Evolutionary conservation across 1,140 invertebrate genomes (phyloP).

Genomic region (Drosophila ogumai): DNA sequence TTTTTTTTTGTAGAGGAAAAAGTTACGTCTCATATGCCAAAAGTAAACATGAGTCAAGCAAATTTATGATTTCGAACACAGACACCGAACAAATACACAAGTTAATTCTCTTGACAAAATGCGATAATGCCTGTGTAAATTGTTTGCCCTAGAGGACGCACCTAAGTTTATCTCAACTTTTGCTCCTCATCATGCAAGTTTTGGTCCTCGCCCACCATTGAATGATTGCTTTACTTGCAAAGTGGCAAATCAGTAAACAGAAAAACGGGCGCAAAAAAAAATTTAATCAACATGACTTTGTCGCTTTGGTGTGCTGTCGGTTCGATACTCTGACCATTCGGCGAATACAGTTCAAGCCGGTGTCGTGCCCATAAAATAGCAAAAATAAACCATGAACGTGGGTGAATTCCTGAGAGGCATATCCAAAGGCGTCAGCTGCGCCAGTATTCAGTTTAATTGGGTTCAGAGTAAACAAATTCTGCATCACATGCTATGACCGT

Average conservation of each 20-base stretch:
- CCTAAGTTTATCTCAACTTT: slow-evolving; percentile 54
- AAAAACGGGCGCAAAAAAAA: slow-evolving; percentile 24
- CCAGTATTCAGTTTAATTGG: slow-evolving; percentile 21
- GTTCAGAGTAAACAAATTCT: neutral
- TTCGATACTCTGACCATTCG: neutral
- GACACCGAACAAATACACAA: slow-evolving; percentile 25
- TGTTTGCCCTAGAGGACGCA: slow-evolving; percentile 46
- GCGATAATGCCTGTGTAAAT: slow-evolving; percentile 51
- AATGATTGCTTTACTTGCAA: slow-evolving; percentile 31
- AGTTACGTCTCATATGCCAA: neutral
- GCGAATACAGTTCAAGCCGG: slow-evolving; percentile 4
- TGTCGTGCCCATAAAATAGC: slow-evolving; percentile 6
- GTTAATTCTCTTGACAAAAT: slow-evolving; percentile 54
- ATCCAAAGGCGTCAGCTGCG: slow-evolving; percentile 16
- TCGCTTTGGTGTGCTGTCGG: slow-evolving; percentile 5
- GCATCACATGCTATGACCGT: neutral
- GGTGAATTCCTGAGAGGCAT: slow-evolving; percentile 1
- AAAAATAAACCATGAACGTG: slow-evolving; percentile 14
- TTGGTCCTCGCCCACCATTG: slow-evolving; percentile 2
- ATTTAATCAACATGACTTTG: slow-evolving; percentile 65
- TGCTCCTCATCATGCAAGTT: slow-evolving; percentile 44
- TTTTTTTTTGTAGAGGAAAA: neutral
- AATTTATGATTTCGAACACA: slow-evolving; percentile 10
- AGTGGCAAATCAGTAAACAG: slow-evolving; percentile 17
- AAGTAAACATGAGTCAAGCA: neutral